These are phyloP conservation scores for Telmatochromis sp. DNA, from an alignment of 2,113 vertebrate species.

Conservation along the genomic window DNA sequence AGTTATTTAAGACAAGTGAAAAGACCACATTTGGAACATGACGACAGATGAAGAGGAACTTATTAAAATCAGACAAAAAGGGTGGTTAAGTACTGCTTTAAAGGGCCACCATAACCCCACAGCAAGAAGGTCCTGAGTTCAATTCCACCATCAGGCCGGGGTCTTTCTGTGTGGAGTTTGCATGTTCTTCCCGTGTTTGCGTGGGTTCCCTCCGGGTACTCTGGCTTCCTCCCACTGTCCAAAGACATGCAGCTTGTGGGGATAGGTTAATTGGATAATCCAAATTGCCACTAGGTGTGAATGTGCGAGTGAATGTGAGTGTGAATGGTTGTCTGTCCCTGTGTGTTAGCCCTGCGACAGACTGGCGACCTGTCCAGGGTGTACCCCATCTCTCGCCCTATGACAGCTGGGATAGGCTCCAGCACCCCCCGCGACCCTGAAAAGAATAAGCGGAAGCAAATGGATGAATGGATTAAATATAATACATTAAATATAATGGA, in stretches of 20 bases:
- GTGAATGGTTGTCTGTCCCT: background rate
- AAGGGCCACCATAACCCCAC: background rate
- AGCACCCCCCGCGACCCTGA: too few relatives aligned
- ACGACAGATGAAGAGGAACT: background rate
- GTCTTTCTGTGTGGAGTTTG: background rate
- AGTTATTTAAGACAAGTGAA: background rate
- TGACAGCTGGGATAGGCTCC: too few relatives aligned
- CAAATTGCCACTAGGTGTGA: background rate
- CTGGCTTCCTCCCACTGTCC: fast-evolving
- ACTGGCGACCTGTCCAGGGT: too few relatives aligned
- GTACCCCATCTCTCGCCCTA: too few relatives aligned
- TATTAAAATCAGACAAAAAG: background rate
- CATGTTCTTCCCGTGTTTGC: background rate
- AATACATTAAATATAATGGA: background rate
- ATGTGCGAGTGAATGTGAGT: background rate
- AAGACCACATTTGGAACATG: background rate
- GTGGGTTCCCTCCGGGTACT: background rate
- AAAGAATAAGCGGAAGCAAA: fast-evolving
- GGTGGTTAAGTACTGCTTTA: background rate
- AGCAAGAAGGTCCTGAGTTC: background rate
- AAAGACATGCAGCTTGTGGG: background rate
- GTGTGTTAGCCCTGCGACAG: background rate
- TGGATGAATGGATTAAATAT: background rate
- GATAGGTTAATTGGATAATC: background rate
- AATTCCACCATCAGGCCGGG: background rate